These are phyloP conservation scores for Nanorana parkeri DNA, from an alignment of 2,113 vertebrate species.

Conservation along the genomic window DNA sequence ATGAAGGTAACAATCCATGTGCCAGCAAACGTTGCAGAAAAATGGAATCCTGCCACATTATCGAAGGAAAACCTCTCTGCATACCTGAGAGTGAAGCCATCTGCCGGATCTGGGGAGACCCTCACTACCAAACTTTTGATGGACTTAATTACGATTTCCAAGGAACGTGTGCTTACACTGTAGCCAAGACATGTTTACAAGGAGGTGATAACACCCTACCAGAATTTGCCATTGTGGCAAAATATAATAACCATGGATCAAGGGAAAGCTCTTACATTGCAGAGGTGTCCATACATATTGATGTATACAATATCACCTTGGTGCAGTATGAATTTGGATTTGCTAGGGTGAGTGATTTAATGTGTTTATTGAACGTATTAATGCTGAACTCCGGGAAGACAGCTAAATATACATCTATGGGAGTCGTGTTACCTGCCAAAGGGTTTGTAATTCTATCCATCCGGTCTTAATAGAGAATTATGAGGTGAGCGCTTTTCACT, in stretches of 20 bases:
- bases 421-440: not conserved
- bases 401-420: not conserved
- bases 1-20: not conserved
- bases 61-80: not conserved
- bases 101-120: slow-evolving; percentile 58
- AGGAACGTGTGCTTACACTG: slow-evolving; percentile 60
- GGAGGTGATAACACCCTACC: not conserved
- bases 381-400: too few species aligned
- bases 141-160: slow-evolving; percentile 58
- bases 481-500: too few species aligned
- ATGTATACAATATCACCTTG: slow-evolving; percentile 58
- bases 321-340: slow-evolving; percentile 61
- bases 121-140: slow-evolving; percentile 62
- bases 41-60: slow-evolving; percentile 35
- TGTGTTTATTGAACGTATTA: not conserved
- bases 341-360: slow-evolving; percentile 67
- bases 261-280: slow-evolving; percentile 65
- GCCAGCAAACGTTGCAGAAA: slow-evolving; percentile 23
- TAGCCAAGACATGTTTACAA: slow-evolving; percentile 16
- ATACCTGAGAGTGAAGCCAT: not conserved
- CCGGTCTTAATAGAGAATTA: not conserved
- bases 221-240: slow-evolving; percentile 41
- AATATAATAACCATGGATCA: slow-evolving; percentile 63
- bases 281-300: slow-evolving; percentile 67
- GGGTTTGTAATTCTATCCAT: too few species aligned